Conservation (phyloP, 1,140 invertebrate species). For the Drosophila cardini region DNA sequence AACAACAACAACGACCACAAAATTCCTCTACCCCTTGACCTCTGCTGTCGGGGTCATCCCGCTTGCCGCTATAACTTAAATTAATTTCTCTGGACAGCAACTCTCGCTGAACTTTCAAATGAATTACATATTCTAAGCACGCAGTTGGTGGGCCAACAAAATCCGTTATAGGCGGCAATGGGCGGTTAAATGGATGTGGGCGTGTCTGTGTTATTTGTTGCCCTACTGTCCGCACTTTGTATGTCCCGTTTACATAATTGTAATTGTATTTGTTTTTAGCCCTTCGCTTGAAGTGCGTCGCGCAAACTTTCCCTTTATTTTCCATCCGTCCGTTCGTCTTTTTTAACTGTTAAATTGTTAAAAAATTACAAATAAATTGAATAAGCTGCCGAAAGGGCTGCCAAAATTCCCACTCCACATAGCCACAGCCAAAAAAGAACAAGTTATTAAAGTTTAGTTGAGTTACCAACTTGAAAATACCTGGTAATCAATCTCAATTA, state of each 20-base stretch:
- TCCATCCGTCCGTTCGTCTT: conserved; percentile 15
- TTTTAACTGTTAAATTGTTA: conserved; percentile 73
- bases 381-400: conserved; percentile 54
- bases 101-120: conserved; percentile 62
- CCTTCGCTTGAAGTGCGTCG: conserved; percentile 29
- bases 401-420: not conserved
- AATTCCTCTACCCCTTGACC: conserved; percentile 28
- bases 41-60: not conserved
- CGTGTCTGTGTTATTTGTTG: conserved; percentile 32
- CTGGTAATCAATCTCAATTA: not conserved
- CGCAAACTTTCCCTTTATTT: conserved; percentile 46
- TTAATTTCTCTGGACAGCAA: conserved; percentile 72
- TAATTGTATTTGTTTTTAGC: conserved; percentile 78
- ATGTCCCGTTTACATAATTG: conserved; percentile 63
- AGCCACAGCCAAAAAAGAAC: not conserved
- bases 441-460: not conserved
- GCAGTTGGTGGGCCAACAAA: conserved; percentile 23
- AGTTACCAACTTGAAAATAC: not conserved
- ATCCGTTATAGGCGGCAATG: not conserved
- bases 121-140: conserved; percentile 80
- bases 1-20: conserved; percentile 14
- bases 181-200: not conserved
- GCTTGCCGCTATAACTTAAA: conserved; percentile 60
- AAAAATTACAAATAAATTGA: conserved; percentile 82
- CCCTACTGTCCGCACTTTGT: conserved; percentile 17